phyloP scores from a whole-genome alignment of 1,140 invertebrate genomes.

The Drosophila paulistorum region DNA sequence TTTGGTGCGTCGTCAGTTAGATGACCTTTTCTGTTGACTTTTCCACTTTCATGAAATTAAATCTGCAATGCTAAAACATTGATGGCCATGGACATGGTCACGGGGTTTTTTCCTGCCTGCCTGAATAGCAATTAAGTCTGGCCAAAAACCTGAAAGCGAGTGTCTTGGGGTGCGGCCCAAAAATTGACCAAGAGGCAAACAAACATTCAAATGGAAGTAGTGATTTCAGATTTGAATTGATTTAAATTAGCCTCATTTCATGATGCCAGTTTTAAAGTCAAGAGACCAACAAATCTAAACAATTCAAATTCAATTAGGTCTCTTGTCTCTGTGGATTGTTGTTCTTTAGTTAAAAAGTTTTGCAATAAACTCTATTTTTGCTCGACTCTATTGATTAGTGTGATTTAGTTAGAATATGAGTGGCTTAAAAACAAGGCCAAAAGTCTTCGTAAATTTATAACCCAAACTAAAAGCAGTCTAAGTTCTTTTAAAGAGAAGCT shows the following conservation, averaged over 20 bases:
- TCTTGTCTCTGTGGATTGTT: not conserved
- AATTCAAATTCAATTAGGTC: not conserved
- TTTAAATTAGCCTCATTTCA: slow-evolving; percentile 5
- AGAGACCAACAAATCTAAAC: not conserved
- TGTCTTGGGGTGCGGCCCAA: not conserved
- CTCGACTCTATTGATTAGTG: too few relatives aligned
- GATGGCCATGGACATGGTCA: slow-evolving; percentile 40
- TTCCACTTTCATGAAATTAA: slow-evolving; percentile 77
- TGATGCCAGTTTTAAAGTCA: not conserved
- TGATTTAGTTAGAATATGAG: too few relatives aligned
- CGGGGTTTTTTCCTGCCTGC: slow-evolving; percentile 31
- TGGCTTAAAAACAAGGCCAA: too few relatives aligned
- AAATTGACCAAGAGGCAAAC: not conserved
- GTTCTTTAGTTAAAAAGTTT: too few relatives aligned
- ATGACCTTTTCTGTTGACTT: slow-evolving; percentile 63
- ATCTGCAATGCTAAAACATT: slow-evolving; percentile 74
- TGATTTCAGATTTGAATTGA: slow-evolving; percentile 4
- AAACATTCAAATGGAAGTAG: not conserved
- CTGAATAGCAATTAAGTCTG: slow-evolving; percentile 60
- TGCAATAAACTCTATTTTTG: too few relatives aligned
- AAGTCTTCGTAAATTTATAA: too few relatives aligned
- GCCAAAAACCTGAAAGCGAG: not conserved
- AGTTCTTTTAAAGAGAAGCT: too few relatives aligned
- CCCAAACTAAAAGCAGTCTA: too few relatives aligned
- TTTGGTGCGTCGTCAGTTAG: slow-evolving; percentile 9